Evolutionary conservation across 2,888 invertebrate species (phyloP).

Genomic region (Napeogenes sylphis): DNA sequence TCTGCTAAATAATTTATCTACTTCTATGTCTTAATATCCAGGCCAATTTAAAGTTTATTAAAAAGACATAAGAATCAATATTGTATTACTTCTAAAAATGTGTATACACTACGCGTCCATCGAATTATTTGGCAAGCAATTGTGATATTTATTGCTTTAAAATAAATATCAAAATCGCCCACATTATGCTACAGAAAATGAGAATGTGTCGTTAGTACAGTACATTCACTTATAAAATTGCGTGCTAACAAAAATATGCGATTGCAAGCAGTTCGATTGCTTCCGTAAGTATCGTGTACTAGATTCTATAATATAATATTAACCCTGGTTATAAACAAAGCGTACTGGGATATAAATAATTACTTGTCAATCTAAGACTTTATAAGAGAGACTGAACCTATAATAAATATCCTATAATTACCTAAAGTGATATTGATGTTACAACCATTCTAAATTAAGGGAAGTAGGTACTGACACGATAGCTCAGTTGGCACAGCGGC

Average conservation of each 20-base stretch:
- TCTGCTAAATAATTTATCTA: background rate
- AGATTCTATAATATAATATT: too few species aligned
- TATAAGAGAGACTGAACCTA: too few species aligned
- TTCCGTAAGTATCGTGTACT: constrained; percentile 39
- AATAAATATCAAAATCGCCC: background rate
- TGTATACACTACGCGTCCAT: background rate
- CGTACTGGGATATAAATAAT: too few species aligned
- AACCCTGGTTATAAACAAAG: too few species aligned
- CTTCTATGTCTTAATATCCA: background rate
- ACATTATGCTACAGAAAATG: background rate
- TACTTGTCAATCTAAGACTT: too few species aligned
- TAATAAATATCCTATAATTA: too few species aligned
- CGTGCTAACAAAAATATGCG: constrained; percentile 38
- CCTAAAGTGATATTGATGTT: too few species aligned
- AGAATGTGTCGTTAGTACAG: constrained; percentile 15
- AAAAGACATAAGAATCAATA: background rate
- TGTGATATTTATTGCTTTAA: background rate
- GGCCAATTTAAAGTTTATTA: background rate
- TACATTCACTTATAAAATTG: constrained; percentile 39
- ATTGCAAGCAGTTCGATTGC: constrained; percentile 35
- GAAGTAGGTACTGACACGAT: too few species aligned
- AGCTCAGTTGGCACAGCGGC: too few species aligned
- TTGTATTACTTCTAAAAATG: background rate
- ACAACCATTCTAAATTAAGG: too few species aligned
- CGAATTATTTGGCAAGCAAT: background rate